phyloP scores from a whole-genome alignment of 1,140 invertebrate genomes.

The Aphaenogaster floridana region DNA sequence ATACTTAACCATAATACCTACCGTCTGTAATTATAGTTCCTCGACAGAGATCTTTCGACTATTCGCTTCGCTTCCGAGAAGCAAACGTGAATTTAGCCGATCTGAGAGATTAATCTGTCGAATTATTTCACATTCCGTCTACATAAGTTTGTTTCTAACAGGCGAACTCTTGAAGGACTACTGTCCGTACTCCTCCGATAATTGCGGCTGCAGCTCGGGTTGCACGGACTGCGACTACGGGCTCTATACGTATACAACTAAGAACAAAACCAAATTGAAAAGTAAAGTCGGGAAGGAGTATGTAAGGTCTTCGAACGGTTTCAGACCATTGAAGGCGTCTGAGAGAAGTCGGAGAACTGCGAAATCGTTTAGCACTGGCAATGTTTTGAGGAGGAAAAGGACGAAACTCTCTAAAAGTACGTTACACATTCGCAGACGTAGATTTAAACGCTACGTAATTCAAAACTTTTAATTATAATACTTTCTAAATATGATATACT shows the following conservation, averaged over 20 bases:
- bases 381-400: background rate
- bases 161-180: background rate
- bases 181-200: conserved; percentile 7
- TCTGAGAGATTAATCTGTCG: background rate
- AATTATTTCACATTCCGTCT: background rate
- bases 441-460: background rate
- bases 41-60: background rate
- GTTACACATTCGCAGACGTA: background rate
- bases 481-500: background rate
- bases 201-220: background rate
- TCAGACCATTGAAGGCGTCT: background rate
- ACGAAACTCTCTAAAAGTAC: background rate
- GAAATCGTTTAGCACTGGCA: background rate
- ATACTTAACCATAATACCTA: background rate
- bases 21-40: background rate
- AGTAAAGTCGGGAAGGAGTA: background rate
- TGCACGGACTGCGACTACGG: background rate
- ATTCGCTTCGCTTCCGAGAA: background rate
- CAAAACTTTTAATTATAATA: background rate
- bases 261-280: background rate
- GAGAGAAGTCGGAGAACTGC: background rate
- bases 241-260: background rate
- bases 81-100: background rate
- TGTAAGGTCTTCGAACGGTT: background rate
- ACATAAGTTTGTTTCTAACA: background rate